Conservation (phyloP, 2,888 invertebrate genomes). For the Drosophila helvetica region DNA sequence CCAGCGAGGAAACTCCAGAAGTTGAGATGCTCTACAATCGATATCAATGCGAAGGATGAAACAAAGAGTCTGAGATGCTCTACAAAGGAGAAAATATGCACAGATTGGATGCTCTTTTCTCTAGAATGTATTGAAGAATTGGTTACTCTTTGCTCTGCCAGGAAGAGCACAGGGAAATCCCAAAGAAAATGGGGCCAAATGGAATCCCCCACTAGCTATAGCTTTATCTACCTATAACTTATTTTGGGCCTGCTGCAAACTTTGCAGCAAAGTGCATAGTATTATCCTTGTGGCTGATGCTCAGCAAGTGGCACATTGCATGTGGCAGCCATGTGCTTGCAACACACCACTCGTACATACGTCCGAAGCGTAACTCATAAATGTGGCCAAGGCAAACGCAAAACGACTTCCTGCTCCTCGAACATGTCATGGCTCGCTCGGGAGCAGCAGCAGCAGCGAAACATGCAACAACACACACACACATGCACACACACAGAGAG, state of each 20-base stretch:
- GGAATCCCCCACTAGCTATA: no score
- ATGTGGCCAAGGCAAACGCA: slow-evolving; percentile 73
- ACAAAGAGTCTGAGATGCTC: no score
- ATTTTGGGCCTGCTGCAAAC: slow-evolving; percentile 8
- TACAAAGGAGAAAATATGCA: no score
- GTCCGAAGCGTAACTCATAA: slow-evolving; percentile 72
- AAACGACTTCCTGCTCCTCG: slow-evolving; percentile 77
- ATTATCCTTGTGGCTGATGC: slow-evolving; percentile 14
- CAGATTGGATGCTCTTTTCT: no score
- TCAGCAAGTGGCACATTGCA: slow-evolving; percentile 64
- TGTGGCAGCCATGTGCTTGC: slow-evolving; percentile 61
- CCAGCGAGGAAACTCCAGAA: slow-evolving; percentile 10
- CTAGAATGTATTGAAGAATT: no score
- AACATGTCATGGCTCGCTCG: slow-evolving; percentile 65
- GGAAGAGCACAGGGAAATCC: no score
- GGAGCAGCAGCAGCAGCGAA: slow-evolving; percentile 40
- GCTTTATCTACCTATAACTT: background rate
- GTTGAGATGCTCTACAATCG: slow-evolving; percentile 26
- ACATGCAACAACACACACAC: slow-evolving; percentile 32
- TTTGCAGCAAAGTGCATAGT: background rate
- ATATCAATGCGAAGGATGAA: background rate
- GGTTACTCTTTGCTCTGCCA: background rate
- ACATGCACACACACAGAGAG: slow-evolving; percentile 20
- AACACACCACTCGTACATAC: slow-evolving; percentile 51
- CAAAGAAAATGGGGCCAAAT: no score